Evolutionary conservation across 23 tunicate genomes (phyloP), one percentile per base, ranked within the genome.

Genomic region (Ciona savignyi): DNA sequence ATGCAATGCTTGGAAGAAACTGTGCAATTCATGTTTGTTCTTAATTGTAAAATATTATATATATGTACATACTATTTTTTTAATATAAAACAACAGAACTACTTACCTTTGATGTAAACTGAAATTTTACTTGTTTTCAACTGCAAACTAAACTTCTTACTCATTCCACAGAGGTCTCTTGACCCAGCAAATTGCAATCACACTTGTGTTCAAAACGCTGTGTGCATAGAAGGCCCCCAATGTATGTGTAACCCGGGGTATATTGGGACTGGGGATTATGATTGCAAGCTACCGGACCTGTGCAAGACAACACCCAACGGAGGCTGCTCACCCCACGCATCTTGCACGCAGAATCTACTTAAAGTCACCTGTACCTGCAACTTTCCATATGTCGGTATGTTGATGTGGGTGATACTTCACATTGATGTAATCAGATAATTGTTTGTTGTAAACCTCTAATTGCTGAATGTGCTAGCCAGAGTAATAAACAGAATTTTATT

Each of bases 161-260:
- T 42, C 56, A 35, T 35, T 63, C 25, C 31, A 15, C 71, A 85
- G 92, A 78, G 66, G 61, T 34, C 34, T 15, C 70, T 42, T 15
- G 66, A 78, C 42, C 65, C 78, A 1, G n/a, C 80, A 20, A 60
- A 56, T 35, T 89, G 96, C 74, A 73, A 70, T 28, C 51, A 69
- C 2, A 49, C 74, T 1, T 89, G 96, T 51, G 68, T 35, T 3
- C 30, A 30, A 9, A 83, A 89, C 76, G 89, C 90, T 23, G 81
- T 84, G n/a, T 89, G 96, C 32, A 35, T 70, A 19, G 77, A 80
- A 21, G 74, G 70, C 48, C 81, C 84, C 27, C 27, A 20, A 25
- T 89, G 96, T 51, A 26, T 28, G 24, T 89, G 96, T 70, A 79
- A 74, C 26, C 88, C 86, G 1, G 96, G 96, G 1, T 82, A 89